A percentile compares a stretch with the other conserved stretches of the same genome.
Conservation (phyloP, 1,140 invertebrate genomes). For the Calephelis virginiensis region DNA sequence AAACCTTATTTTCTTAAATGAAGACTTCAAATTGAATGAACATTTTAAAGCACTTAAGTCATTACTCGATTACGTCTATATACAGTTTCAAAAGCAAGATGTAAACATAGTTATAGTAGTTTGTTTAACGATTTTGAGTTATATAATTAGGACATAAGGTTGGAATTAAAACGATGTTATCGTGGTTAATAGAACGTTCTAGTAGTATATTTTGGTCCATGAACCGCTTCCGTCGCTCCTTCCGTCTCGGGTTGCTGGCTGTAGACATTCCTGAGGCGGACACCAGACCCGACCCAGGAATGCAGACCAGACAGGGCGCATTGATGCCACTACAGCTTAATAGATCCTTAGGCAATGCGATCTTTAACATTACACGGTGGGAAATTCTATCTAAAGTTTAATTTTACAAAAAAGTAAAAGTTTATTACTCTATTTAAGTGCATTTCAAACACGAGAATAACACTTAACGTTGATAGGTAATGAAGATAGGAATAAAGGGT, state of each 20-base stretch:
- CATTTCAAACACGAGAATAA: too few species aligned
- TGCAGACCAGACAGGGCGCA: conserved; percentile 57
- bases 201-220: conserved; percentile 41
- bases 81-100: conserved; percentile 33
- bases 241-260: conserved; percentile 74
- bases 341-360: conserved; percentile 40
- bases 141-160: background rate
- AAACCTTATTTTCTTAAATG: conserved; percentile 17
- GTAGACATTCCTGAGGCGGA: conserved; percentile 66
- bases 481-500: too few species aligned
- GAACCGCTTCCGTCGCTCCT: conserved; percentile 74
- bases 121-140: background rate
- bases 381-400: too few species aligned
- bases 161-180: conserved; percentile 4
- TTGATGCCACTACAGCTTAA: conserved; percentile 64
- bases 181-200: conserved; percentile 33
- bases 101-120: conserved; percentile 6
- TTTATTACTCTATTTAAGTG: too few species aligned
- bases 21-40: conserved; percentile 29
- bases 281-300: conserved; percentile 60
- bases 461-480: too few species aligned
- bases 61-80: conserved; percentile 20
- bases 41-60: conserved; percentile 9
- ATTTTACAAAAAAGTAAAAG: too few species aligned
- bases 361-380: background rate